Evolutionary conservation across 2,797 vertebrate species (phyloP).

Genomic region (Columba guinea): DNA sequence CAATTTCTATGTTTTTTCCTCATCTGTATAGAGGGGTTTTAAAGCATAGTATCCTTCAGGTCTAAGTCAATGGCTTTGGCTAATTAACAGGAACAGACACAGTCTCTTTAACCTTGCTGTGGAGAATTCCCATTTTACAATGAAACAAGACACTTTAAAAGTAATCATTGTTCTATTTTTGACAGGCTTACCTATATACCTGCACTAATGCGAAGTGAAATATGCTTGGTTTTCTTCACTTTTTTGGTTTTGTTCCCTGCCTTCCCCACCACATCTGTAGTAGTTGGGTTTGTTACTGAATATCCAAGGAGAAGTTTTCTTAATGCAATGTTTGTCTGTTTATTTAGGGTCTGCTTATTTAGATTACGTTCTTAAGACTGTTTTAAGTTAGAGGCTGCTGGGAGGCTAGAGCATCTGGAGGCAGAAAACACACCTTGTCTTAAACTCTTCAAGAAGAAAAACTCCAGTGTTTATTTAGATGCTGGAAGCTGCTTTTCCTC

Average conservation of each 20-base stretch:
- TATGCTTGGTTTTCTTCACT: background rate
- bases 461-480: background rate
- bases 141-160: background rate
- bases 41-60: constrained; percentile 27
- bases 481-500: background rate
- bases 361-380: background rate
- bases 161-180: background rate
- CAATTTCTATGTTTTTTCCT: background rate
- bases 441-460: background rate
- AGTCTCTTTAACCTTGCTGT: constrained; percentile 2
- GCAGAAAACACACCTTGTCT: background rate
- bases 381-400: background rate
- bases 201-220: background rate
- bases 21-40: background rate
- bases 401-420: background rate
- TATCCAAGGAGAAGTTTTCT: background rate
- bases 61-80: constrained; percentile 28
- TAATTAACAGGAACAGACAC: background rate
- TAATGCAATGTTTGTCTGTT: background rate
- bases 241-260: too few species aligned
- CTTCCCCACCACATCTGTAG: accelerated
- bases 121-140: background rate
- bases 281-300: background rate
- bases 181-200: background rate
- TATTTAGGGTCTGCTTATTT: background rate